Conservation (phyloP, 2,113 vertebrate species). For the Sylvietta virens region DNA sequence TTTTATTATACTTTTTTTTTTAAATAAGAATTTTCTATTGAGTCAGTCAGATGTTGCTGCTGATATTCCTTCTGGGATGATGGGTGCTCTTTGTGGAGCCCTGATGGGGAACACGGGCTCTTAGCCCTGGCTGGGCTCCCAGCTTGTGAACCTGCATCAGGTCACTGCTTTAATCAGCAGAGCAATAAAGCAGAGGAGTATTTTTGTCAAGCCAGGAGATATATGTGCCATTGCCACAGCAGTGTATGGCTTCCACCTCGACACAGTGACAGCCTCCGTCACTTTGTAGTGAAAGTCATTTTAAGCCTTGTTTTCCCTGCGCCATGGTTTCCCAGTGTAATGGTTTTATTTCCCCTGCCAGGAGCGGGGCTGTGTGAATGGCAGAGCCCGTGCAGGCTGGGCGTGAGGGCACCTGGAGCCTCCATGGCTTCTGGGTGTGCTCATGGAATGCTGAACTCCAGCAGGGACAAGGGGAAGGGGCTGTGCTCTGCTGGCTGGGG, state of each 20-base stretch:
- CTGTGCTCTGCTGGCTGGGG: background rate
- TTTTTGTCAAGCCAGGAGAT: background rate
- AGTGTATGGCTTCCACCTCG: background rate
- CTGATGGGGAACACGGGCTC: background rate
- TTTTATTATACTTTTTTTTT: background rate
- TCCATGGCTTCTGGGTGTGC: background rate
- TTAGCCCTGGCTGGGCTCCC: background rate
- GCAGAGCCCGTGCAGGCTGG: background rate
- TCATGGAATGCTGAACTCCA: background rate
- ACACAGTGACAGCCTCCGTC: background rate
- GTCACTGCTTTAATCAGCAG: background rate
- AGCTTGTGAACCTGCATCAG: background rate
- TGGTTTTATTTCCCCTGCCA: background rate
- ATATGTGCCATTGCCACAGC: background rate
- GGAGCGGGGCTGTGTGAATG: background rate
- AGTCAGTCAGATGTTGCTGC: background rate
- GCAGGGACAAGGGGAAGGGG: background rate
- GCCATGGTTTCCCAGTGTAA: rapidly evolving
- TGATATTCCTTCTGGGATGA: background rate
- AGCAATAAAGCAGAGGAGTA: background rate
- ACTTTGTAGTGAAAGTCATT: background rate
- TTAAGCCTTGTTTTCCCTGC: background rate
- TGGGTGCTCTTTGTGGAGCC: background rate
- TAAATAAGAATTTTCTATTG: background rate
- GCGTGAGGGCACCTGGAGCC: rapidly evolving